Conservation (phyloP, 2,797 vertebrate genomes). For the Chloroceryle inda region DNA sequence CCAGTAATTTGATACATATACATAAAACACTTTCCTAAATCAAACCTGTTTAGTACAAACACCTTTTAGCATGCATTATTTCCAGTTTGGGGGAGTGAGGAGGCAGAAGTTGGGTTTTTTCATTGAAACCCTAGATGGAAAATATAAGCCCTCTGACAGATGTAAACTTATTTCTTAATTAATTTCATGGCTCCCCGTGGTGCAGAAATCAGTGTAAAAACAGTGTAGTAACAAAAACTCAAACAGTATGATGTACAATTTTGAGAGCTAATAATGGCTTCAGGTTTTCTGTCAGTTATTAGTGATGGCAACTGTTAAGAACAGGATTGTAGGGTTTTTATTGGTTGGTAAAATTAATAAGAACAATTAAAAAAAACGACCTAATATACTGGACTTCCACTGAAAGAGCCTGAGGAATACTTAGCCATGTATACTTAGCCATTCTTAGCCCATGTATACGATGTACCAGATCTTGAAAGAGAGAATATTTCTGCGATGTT, state of each 20-base stretch:
- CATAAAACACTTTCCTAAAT: background rate
- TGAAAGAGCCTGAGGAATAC: background rate
- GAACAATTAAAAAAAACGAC: background rate
- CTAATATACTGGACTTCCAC: too few relatives aligned
- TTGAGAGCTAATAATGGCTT: background rate
- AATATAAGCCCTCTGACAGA: background rate
- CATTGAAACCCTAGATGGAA: background rate
- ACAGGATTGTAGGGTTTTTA: background rate
- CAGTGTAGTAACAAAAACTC: background rate
- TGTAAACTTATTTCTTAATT: background rate
- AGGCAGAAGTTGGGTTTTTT: background rate
- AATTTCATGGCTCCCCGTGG: background rate
- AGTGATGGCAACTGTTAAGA: background rate
- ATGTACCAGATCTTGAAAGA: background rate
- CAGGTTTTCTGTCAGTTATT: background rate
- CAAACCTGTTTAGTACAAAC: background rate
- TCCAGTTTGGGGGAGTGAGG: background rate
- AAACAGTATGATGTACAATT: background rate
- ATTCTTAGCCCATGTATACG: background rate
- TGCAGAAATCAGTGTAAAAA: background rate
- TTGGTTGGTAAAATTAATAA: background rate
- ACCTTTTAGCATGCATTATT: background rate
- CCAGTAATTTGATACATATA: background rate
- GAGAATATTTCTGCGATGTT: background rate
- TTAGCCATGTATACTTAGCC: background rate